A percentile compares a stretch with the other conserved stretches of the same genome.
phyloP scores from a whole-genome alignment of 2,888 invertebrate species.

The Platycnemis pennipes region DNA sequence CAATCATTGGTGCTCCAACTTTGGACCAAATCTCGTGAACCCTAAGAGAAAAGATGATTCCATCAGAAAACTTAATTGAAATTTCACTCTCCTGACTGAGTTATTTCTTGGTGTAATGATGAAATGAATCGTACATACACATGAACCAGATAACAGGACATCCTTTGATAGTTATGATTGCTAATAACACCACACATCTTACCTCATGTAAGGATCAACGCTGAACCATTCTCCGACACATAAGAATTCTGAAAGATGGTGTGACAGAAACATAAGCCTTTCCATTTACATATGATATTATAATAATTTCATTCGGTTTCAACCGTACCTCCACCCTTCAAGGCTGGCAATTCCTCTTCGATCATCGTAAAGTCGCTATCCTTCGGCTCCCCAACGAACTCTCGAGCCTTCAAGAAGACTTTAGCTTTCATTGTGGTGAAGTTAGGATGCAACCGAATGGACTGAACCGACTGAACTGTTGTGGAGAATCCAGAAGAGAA shows the following conservation, averaged over 20 bases:
- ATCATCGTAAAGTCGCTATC: conserved; percentile 84
- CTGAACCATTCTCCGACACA: conserved; percentile 76
- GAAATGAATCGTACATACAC: background rate
- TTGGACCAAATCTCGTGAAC: background rate
- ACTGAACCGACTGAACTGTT: too few relatives aligned
- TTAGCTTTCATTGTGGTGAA: conserved; percentile 81
- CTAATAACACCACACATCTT: background rate
- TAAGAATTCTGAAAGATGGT: conserved; percentile 75
- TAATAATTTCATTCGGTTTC: conserved; percentile 27
- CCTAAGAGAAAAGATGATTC: background rate
- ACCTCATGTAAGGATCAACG: conserved; percentile 77
- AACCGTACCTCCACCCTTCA: conserved; percentile 85
- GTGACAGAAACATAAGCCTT: conserved; percentile 25
- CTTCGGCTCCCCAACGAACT: conserved; percentile 86
- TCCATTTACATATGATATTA: background rate
- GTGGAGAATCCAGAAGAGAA: too few relatives aligned
- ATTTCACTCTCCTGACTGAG: background rate
- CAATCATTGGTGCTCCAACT: background rate
- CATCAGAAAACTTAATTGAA: background rate
- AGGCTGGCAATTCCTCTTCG: conserved; percentile 84
- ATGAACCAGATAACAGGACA: background rate
- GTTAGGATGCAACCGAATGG: background rate
- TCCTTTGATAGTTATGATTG: too few relatives aligned
- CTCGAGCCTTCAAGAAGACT: conserved; percentile 84
- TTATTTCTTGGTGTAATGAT: background rate